These are phyloP conservation scores for Trididemnum clinides DNA, from an alignment of 23 tunicate species.

Conservation along the genomic window DNA sequence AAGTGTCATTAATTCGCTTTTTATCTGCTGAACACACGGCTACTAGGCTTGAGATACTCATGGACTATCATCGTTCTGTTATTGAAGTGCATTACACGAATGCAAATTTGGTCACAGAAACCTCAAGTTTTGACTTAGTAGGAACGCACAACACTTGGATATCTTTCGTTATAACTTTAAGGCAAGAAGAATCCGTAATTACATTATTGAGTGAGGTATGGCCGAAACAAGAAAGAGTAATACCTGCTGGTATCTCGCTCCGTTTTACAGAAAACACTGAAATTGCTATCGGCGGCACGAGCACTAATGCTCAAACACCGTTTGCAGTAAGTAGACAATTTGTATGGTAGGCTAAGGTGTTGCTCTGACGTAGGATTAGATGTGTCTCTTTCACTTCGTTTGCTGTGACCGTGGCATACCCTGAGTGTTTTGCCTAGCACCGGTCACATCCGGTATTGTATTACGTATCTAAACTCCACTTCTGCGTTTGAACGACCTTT, in stretches of 20 bases:
- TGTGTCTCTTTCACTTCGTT: background rate
- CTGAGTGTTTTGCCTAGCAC: background rate
- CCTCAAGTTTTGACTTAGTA: background rate
- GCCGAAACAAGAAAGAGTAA: background rate
- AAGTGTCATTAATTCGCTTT: slow-evolving; percentile 7
- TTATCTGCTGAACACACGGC: background rate
- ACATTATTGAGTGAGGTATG: background rate
- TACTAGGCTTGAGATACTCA: slow-evolving; percentile 14
- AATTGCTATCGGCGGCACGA: slow-evolving; percentile 17
- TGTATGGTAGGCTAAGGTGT: background rate
- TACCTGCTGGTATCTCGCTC: background rate
- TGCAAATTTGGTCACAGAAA: background rate
- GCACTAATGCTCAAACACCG: background rate
- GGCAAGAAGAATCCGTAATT: background rate
- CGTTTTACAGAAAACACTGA: background rate
- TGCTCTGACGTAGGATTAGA: background rate
- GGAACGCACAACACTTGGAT: slow-evolving; percentile 20
- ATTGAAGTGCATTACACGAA: background rate
- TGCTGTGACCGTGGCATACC: background rate
- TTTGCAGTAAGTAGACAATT: slow-evolving; percentile 7
- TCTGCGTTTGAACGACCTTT: too few species aligned
- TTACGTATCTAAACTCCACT: too few species aligned
- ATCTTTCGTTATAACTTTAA: background rate
- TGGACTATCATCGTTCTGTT: slow-evolving; percentile 1
- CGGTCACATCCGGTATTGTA: too few species aligned